Evolutionary conservation across 1,140 invertebrate genomes (phyloP).

Genomic region (Platyscapa corneri): DNA sequence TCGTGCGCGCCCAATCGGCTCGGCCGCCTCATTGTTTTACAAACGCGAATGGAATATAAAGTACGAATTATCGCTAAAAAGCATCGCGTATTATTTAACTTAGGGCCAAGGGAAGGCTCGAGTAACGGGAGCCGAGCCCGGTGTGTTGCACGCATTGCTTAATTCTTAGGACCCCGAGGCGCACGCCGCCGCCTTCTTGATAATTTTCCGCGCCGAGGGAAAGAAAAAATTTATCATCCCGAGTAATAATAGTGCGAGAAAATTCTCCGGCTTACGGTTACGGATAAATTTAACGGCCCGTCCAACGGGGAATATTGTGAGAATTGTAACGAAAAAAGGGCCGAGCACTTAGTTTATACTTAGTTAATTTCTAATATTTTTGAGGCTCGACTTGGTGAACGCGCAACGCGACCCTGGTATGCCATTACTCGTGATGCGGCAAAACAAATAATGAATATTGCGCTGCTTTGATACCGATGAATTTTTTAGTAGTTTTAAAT

Average conservation of each 20-base stretch:
- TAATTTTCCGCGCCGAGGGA: neutral
- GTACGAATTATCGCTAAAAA: neutral
- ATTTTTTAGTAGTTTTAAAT: conserved; percentile 21
- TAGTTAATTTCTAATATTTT: neutral
- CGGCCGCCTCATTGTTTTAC: neutral
- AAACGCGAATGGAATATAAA: neutral
- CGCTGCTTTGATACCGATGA: neutral
- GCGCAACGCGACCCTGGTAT: neutral
- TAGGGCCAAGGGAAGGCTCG: neutral
- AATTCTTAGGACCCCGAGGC: conserved; percentile 6
- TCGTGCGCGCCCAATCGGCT: neutral
- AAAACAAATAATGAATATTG: neutral
- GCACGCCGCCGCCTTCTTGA: neutral
- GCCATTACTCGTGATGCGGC: neutral
- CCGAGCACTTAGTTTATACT: neutral
- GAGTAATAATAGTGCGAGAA: neutral
- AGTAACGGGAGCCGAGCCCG: neutral
- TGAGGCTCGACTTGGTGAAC: neutral
- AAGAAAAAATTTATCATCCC: conserved; percentile 1
- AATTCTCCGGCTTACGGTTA: neutral
- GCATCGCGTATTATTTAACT: conserved; percentile 8
- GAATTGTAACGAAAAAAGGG: neutral
- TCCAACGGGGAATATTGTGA: neutral
- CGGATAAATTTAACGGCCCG: neutral
- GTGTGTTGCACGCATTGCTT: neutral